phyloP scores from a whole-genome alignment of 2,888 invertebrate genomes.

The Cantharis lateralis region DNA sequence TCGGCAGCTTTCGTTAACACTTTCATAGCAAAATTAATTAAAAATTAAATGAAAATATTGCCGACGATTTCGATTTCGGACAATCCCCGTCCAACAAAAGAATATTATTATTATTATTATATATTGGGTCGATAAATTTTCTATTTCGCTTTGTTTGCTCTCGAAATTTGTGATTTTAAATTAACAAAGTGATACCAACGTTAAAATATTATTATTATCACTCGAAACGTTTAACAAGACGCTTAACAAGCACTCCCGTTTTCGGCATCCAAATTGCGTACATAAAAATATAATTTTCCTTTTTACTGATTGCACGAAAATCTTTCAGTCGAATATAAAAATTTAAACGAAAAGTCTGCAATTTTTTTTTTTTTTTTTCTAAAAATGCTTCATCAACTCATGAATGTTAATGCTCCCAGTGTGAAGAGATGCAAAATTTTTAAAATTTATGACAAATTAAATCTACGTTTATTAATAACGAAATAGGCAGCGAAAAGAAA shows the following conservation, averaged over 20 bases:
- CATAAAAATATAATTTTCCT: neutral
- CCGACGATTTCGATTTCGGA: neutral
- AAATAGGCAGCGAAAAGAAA: neutral
- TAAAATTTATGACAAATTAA: neutral
- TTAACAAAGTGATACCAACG: neutral
- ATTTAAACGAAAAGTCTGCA: neutral
- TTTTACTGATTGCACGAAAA: neutral
- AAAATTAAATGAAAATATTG: neutral
- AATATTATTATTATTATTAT: neutral
- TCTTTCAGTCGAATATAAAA: neutral
- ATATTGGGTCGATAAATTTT: neutral
- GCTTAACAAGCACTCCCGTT: neutral
- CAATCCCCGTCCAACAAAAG: neutral
- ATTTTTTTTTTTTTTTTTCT: neutral
- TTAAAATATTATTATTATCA: neutral
- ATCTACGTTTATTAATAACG: neutral
- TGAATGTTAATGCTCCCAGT: conserved; percentile 2
- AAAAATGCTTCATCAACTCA: neutral
- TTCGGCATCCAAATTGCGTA: neutral
- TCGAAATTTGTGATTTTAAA: neutral
- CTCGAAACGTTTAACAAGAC: neutral
- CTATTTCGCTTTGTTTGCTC: neutral
- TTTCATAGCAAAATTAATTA: neutral
- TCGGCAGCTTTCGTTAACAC: neutral
- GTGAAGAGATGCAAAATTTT: neutral